Evolutionary conservation across 2,113 vertebrate species (phyloP), one percentile per base, ranked within the genome.

Genomic region (Melanocharis versteri): DNA sequence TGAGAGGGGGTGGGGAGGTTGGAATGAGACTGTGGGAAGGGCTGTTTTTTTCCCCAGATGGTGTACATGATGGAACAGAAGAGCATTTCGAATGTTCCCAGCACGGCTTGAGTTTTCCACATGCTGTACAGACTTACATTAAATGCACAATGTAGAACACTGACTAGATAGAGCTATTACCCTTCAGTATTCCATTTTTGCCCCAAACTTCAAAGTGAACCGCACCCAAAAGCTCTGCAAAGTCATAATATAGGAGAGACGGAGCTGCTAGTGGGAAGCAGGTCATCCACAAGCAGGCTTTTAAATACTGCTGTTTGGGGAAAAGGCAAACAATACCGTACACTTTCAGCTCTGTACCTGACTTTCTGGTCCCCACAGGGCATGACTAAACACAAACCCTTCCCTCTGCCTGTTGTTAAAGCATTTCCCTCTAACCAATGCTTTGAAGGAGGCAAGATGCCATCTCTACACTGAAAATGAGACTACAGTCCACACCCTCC

Each of bases 191-290:
- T 76, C 68, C 54, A 47, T 54, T 96, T 95, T 77, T 90, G 45
- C 62, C 62, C 70, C 66, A 73, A 88, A 85, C 91, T 91, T 96
- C 91, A 96, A 93, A 96, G 84, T 10, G 39, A 91, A 81, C 78
- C 17, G 0, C 90, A 70, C 78, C 89, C 70, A 71, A 93, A 83
- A 84, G 44, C 47, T 80, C 62, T 50, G 45, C 16, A 16, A 72
- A 89, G 73, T 44, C 1, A 0, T 64, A 84, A 89, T 13, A 39
- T 0, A 0, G 39, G 44, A 80, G 60, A 84, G 50, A 72, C 0
- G 0, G 40, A 91, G 58, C 53, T 13, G 3, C 62, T 73, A 65
- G 70, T 1, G 30, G 42, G 78, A 93, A 87, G 70, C 53, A 79
- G 53, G 45, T 77, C 66, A 73, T 54, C 24, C 37, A 85, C 1